These are phyloP conservation scores for Galleria mellonella DNA, from an alignment of 1,140 invertebrate species.

Conservation along the genomic window DNA sequence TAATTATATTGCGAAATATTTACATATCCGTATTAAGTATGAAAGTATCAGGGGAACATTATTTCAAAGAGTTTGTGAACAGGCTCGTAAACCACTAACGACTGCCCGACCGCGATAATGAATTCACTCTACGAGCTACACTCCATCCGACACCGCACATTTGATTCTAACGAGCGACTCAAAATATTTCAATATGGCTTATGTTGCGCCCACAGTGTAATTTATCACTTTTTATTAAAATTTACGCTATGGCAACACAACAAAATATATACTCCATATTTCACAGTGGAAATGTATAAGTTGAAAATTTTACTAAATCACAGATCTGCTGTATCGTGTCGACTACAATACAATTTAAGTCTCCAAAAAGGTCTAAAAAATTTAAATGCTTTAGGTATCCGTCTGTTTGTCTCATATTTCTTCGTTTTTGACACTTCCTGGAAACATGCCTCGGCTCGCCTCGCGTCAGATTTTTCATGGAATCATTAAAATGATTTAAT, in stretches of 20 bases:
- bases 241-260: neutral
- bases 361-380: no score
- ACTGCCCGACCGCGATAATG: slow-evolving; percentile 64
- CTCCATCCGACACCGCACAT: slow-evolving; percentile 25
- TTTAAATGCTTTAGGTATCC: no score
- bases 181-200: slow-evolving; percentile 48
- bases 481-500: no score
- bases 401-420: no score
- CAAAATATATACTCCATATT: neutral
- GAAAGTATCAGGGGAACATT: slow-evolving; percentile 47
- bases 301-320: no score
- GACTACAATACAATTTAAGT: no score
- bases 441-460: no score
- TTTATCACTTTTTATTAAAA: slow-evolving; percentile 6
- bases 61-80: slow-evolving; percentile 63
- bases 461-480: no score
- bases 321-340: no score
- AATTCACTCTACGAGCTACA: slow-evolving; percentile 49
- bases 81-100: slow-evolving; percentile 64
- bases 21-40: neutral
- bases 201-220: neutral
- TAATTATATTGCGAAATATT: neutral
- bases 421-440: no score
- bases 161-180: slow-evolving; percentile 60
- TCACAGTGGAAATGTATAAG: no score